Base-by-base conservation (phyloP, 2,113 vertebrate genomes). In the Polypterus senegalus region DNA sequence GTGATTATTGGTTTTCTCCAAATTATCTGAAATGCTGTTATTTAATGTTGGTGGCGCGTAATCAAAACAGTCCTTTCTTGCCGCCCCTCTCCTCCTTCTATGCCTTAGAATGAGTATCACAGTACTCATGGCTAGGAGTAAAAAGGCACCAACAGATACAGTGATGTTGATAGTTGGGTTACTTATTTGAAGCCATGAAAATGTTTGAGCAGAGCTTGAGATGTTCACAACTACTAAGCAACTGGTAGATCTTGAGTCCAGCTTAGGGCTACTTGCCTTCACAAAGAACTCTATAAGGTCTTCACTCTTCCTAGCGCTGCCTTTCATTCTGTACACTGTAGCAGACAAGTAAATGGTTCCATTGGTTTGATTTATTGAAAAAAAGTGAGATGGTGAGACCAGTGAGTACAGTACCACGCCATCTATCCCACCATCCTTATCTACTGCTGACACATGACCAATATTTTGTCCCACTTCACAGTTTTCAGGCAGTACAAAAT, bases 401-500 rank as follows among this genome's bases (percentile, higher is more conserved):
- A 96, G 77, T 2, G 85, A 87, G 65, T 94, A 98, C 66, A 80
- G 74, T 62, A 98, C 75, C 48, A 89, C 43, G 10, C 95, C 94
- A 0, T 98, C 93, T 1, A 83, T 47, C 5, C 93, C 95, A 47
- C 80, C 73, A 6, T 98, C 94, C 0, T 78, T 77, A 66, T 98
- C 95, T 10, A 84, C 86, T 1, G 95, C 93, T 76, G 78, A 82
- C 58, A 98, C 90, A 9, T 79, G 83, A 58, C 94, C 93, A 4
- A 96, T 65, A 1, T 75, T 70, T 49, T 90, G 84, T 47, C 82
- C 87, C 2, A 70, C 70, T 62, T 77, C 69, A 0, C 76, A 70
- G 47, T 85, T 81, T 63, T 82, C 73, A 2, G 86, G 84, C 5
- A 97, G 77, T 63, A 70, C 68, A 69, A 97, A 97, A 65, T 81